Percentiles rank a stretch among this genome's conserved stretches.
phyloP scores from a whole-genome alignment of 2,113 vertebrate genomes.

The Girardinichthys multiradiatus region DNA sequence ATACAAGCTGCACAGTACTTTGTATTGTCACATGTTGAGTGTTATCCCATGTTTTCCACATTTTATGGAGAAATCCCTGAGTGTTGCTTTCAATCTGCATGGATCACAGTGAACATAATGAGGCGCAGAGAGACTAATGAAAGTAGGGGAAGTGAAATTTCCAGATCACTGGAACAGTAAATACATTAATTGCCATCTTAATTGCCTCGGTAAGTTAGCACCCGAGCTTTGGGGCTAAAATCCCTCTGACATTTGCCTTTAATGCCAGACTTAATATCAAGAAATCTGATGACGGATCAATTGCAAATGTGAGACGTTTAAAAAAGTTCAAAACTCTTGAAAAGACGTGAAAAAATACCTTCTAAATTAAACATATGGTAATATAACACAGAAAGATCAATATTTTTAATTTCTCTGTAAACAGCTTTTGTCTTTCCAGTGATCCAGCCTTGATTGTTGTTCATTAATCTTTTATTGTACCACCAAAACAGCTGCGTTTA shows the following conservation, averaged over 20 bases:
- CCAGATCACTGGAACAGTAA: conserved; percentile 17
- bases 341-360: conserved; percentile 4
- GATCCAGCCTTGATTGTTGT: too few species aligned
- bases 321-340: conserved; percentile 24
- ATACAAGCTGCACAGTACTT: too few species aligned
- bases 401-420: not conserved
- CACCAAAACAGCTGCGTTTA: not conserved
- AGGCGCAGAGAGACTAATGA: conserved; percentile 33
- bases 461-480: not conserved
- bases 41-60: too few species aligned
- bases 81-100: conserved; percentile 6
- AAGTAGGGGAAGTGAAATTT: not conserved
- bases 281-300: conserved; percentile 34
- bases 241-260: conserved; percentile 57
- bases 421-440: not conserved
- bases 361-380: conserved; percentile 13
- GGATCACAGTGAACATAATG: conserved; percentile 37
- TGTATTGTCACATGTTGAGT: too few species aligned
- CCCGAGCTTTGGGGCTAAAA: conserved; percentile 30
- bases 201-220: conserved; percentile 37
- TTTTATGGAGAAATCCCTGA: not conserved
- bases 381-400: not conserved
- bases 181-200: conserved; percentile 33
- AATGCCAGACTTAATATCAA: conserved; percentile 47
- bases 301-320: conserved; percentile 37